Evolutionary conservation across 2,113 vertebrate genomes (phyloP).

Genomic region (Ammodytes marinus): DNA sequence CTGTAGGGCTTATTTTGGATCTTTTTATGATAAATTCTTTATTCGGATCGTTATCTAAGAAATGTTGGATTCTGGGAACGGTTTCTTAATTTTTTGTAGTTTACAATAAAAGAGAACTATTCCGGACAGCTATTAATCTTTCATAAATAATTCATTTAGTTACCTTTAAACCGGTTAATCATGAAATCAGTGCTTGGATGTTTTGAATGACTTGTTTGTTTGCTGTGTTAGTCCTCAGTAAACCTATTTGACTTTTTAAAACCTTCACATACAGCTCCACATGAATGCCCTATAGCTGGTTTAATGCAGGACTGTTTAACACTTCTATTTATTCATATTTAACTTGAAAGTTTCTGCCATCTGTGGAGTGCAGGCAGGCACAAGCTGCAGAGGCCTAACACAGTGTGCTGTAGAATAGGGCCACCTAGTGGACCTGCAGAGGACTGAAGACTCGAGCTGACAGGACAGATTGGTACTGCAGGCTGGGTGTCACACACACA

Average conservation of each 20-base stretch:
- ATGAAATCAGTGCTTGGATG: background rate
- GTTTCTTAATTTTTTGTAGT: background rate
- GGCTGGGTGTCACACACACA: background rate
- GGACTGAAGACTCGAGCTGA: background rate
- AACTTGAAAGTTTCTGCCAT: background rate
- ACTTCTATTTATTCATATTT: background rate
- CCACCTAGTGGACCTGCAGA: conserved; percentile 17
- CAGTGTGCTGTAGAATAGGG: conserved; percentile 28
- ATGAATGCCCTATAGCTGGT: background rate
- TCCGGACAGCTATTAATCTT: background rate
- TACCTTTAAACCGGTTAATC: background rate
- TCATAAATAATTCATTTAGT: background rate
- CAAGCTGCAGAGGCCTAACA: background rate
- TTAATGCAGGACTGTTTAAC: background rate
- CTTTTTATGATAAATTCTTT: background rate
- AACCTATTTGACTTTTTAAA: background rate
- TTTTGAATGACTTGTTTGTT: background rate
- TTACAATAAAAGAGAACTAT: background rate
- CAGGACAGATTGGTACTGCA: too few species aligned
- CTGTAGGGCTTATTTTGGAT: background rate
- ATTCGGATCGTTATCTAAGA: background rate
- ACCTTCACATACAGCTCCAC: background rate
- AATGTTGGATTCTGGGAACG: background rate
- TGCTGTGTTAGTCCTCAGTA: background rate
- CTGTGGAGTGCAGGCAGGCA: background rate